Evolutionary conservation across 2,113 vertebrate species (phyloP).

Genomic region (Tachycineta bicolor): DNA sequence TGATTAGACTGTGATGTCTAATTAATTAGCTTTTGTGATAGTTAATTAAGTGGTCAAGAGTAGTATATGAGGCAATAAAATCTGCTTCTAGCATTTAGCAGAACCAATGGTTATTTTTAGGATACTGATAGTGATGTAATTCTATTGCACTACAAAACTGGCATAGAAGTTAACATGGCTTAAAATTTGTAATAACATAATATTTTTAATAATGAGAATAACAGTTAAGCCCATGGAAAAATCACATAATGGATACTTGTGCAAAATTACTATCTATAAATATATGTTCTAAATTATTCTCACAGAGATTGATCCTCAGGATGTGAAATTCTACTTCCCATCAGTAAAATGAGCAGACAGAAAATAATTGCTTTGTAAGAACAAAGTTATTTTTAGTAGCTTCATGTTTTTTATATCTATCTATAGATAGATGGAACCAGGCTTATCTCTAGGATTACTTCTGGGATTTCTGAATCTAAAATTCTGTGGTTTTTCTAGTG

Average conservation of each 20-base stretch:
- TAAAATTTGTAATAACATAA: not conserved
- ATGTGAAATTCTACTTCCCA: not conserved
- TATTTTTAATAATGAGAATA: not conserved
- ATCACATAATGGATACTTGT: not conserved
- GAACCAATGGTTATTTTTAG: conserved; percentile 5
- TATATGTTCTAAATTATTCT: not conserved
- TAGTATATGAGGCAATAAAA: conserved; percentile 47
- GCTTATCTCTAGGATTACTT: not conserved
- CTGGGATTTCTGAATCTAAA: not conserved
- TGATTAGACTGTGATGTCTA: conserved; percentile 48
- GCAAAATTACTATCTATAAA: not conserved
- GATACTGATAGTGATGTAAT: not conserved
- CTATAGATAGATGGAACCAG: not conserved
- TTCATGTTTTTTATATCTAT: not conserved
- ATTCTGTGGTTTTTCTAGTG: not conserved
- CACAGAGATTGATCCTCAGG: not conserved
- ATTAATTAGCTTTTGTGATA: conserved; percentile 60
- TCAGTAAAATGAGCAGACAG: not conserved
- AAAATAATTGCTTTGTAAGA: not conserved
- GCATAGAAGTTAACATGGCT: not conserved
- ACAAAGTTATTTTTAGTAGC: not conserved
- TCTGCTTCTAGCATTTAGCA: not conserved
- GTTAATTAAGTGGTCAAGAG: conserved; percentile 52
- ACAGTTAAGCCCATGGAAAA: not conserved
- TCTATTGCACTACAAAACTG: not conserved